Evolutionary conservation across 2,888 invertebrate genomes (phyloP), one percentile per base, ranked within the genome.

Genomic region (Drosophila dives): DNA sequence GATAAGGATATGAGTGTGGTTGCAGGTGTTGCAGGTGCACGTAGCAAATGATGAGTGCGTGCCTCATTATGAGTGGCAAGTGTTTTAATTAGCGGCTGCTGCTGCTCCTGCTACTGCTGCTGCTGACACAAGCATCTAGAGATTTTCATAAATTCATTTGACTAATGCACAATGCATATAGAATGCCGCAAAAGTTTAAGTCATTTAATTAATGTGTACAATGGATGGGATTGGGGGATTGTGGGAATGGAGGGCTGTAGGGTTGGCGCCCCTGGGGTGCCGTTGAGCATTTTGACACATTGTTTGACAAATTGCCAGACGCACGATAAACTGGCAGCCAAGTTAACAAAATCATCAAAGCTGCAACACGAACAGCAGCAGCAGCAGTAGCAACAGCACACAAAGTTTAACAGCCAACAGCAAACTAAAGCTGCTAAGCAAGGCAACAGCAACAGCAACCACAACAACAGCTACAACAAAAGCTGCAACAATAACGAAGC

Each of bases 231-330:
- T 26, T 53, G n/a, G 11, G 33, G 20, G 7, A 45, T 15, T 26
- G 1, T 15, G 8, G 23, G 4, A 8, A 42, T 8, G 10, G 40
- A 15, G 5, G 29, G 6, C 6, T 34, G 7, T 1, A 1, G 29
- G 17, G 26, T 20, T 2, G 17, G 4, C 15, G 38, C 33, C 53
- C 20, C 51, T 11, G 34, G 50, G 55, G 33, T 7, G 59, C 36
- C 45, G 23, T 55, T 38, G 34, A 67, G 79, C 80, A 90, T 80
- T 89, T 75, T 88, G 90, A 86, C 85, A 87, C 90, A 90, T 88
- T 90, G 87, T 87, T 87, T 90, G 90, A 87, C 87, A 87, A 87
- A 87, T 90, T 87, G 86, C 83, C 80, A 78, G 85, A 79, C 80
- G 73, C 77, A 77, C 77, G 71, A 74, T 80, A 72, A 85, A 71